A percentile compares a stretch with the other conserved stretches of the same genome.
Conservation (phyloP, 2,113 vertebrate species). For the Phoenicopterus ruber region DNA sequence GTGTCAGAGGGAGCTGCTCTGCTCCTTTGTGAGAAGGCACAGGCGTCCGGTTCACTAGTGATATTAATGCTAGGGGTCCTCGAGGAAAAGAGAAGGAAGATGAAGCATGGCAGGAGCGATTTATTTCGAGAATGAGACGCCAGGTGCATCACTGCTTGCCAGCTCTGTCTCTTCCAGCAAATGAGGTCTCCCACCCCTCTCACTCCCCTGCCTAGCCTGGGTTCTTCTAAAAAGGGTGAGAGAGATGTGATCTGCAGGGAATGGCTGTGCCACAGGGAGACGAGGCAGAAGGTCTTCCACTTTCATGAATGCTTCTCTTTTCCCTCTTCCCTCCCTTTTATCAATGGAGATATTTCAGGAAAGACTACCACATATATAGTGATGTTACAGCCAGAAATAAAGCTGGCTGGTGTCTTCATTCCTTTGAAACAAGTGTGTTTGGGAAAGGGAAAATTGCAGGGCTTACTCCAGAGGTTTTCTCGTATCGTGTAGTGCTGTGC, state of each 20-base stretch:
- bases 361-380: background rate
- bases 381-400: background rate
- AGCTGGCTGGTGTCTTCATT: background rate
- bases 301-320: background rate
- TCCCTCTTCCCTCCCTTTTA: background rate
- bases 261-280: background rate
- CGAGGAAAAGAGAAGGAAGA: background rate
- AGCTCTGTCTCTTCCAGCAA: background rate
- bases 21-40: background rate
- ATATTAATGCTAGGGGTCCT: background rate
- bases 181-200: background rate
- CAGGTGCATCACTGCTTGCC: background rate
- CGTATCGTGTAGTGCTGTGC: background rate
- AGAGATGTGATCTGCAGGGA: background rate
- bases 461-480: background rate
- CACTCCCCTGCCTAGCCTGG: background rate
- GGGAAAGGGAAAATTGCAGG: background rate
- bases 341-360: background rate
- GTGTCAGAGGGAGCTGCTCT: background rate
- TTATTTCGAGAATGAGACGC: background rate
- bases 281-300: background rate
- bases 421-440: background rate
- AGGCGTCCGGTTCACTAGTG: background rate
- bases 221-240: background rate
- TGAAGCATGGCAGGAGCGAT: background rate